Conservation (phyloP, 2,888 invertebrate genomes). For the Dioctria linearis region DNA sequence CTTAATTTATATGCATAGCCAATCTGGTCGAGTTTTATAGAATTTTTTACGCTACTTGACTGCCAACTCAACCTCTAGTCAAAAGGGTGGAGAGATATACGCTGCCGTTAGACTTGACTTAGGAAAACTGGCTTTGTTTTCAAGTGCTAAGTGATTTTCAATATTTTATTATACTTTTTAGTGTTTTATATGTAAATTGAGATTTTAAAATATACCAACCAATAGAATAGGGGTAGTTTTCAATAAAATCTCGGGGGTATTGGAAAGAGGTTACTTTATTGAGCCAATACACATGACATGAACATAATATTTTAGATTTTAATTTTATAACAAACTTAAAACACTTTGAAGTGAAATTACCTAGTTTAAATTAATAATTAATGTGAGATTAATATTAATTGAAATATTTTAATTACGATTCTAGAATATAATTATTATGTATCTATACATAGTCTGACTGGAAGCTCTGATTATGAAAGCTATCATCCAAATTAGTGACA, state of each 20-base stretch:
- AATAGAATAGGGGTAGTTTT: neutral
- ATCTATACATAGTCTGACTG: too few species aligned
- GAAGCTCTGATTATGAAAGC: too few species aligned
- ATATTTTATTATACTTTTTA: constrained; percentile 56
- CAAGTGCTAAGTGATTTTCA: constrained; percentile 60
- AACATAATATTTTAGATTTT: too few species aligned
- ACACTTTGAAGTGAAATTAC: too few species aligned
- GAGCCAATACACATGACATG: too few species aligned
- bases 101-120: neutral
- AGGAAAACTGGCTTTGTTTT: constrained; percentile 36
- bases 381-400: too few species aligned
- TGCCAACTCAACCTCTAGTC: constrained; percentile 56
- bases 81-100: constrained; percentile 21
- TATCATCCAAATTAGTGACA: too few species aligned
- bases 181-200: constrained; percentile 58
- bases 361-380: too few species aligned
- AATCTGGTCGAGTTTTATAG: constrained; percentile 70
- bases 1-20: constrained; percentile 72
- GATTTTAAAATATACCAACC: neutral
- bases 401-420: too few species aligned
- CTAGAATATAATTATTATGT: too few species aligned
- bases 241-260: neutral
- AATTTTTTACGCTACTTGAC: constrained; percentile 71
- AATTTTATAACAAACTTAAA: too few species aligned
- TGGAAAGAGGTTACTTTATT: neutral